These are phyloP conservation scores for Zoanthus sociatus DNA, from an alignment of 92 coral and sea anemone species.

Conservation along the genomic window DNA sequence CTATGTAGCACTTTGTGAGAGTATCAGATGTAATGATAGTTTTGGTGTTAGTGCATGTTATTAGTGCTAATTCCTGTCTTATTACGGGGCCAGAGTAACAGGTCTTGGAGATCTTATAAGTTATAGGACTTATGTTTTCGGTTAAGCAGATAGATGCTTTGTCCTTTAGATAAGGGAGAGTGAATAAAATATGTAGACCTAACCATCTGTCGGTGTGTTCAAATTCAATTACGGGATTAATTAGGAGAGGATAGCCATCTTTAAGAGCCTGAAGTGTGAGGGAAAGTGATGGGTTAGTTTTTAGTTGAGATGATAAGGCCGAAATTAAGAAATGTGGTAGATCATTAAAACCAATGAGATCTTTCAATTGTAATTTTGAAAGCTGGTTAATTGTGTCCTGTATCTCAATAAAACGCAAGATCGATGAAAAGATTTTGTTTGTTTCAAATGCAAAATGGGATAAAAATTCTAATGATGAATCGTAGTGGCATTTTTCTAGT, in stretches of 20 bases:
- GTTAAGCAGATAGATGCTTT: background rate
- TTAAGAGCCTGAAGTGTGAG: background rate
- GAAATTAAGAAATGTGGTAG: constrained; percentile 36
- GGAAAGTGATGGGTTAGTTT: background rate
- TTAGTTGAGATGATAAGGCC: constrained; percentile 11
- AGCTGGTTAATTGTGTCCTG: constrained; percentile 19
- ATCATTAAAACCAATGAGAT: constrained; percentile 36
- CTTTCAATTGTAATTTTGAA: background rate
- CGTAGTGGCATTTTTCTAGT: constrained; percentile 35
- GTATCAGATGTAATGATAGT: constrained; percentile 21
- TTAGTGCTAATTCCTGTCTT: constrained; percentile 17
- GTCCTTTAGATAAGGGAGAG: background rate
- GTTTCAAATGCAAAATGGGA: constrained; percentile 49
- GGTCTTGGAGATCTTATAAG: constrained; percentile 20
- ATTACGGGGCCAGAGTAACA: constrained; percentile 35
- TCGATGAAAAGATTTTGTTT: constrained; percentile 33
- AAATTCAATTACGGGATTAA: constrained; percentile 11
- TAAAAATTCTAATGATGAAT: constrained; percentile 12
- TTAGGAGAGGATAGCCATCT: constrained; percentile 11
- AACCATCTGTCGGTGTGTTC: background rate
- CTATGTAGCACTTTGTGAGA: constrained; percentile 15
- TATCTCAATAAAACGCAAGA: constrained; percentile 47
- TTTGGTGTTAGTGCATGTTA: constrained; percentile 41
- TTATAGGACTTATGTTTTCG: constrained; percentile 12
- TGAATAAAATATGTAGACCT: constrained; percentile 36